Conservation (phyloP, 1,140 invertebrate genomes). For the Matsumurasca onukii region DNA sequence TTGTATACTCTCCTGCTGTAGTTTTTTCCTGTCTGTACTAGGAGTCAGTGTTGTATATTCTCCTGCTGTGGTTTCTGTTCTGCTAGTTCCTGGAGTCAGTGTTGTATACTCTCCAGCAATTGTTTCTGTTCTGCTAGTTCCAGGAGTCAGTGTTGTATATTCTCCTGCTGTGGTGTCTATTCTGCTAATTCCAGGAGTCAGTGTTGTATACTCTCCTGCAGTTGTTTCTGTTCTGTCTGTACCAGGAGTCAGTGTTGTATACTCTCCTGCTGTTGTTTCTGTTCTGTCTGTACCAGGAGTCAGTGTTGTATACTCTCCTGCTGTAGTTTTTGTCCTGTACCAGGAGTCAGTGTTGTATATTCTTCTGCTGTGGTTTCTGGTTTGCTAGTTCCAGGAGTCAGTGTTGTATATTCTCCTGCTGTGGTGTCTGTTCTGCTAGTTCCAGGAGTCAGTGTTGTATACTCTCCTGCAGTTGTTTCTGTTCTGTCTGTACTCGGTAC, state of each 20-base stretch:
- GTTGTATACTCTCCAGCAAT: no score
- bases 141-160: no score
- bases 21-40: not conserved
- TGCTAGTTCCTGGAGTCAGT: not conserved
- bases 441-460: not conserved
- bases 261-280: no score
- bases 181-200: no score
- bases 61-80: not conserved
- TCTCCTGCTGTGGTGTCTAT: no score
- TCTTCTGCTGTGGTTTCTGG: not conserved
- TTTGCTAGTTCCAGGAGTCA: not conserved
- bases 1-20: not conserved
- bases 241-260: no score
- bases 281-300: no score
- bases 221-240: no score
- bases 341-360: not conserved
- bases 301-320: no score
- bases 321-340: no score
- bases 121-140: no score
- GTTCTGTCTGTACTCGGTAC: not conserved
- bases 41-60: not conserved
- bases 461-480: not conserved
- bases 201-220: no score
- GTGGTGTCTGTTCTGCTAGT: not conserved
- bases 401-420: not conserved